phyloP scores from a whole-genome alignment of 2,888 invertebrate species.

The Scelioninae gen. 2 region DNA sequence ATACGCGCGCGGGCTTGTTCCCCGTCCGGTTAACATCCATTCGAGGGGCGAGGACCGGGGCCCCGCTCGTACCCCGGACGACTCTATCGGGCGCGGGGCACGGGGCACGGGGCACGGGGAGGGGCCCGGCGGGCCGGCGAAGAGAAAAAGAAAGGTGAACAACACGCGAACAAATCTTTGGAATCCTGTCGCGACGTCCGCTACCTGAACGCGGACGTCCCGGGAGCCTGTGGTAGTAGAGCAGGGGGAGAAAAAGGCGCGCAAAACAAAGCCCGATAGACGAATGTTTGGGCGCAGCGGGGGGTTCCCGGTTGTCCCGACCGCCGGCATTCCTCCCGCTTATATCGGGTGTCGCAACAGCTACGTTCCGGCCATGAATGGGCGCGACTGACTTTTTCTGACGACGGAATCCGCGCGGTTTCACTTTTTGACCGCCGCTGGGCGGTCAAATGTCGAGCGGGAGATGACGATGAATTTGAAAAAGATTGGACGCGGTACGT shows the following conservation, averaged over 20 bases:
- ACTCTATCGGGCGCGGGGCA: conserved; percentile 38
- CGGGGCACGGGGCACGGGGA: conserved; percentile 18
- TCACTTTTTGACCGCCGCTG: too few relatives aligned
- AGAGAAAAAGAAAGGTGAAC: conserved; percentile 37
- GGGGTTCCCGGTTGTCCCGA: conserved; percentile 60
- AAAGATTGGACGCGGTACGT: too few relatives aligned
- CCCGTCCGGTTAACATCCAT: conserved; percentile 54
- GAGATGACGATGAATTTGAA: too few relatives aligned
- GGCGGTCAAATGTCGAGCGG: too few relatives aligned
- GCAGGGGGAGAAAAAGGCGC: conserved; percentile 36
- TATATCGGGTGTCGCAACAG: too few relatives aligned
- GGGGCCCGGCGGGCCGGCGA: conserved; percentile 11
- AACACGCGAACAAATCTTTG: conserved; percentile 63
- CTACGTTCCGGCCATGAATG: too few relatives aligned
- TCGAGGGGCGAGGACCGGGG: conserved; percentile 32
- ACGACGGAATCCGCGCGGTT: too few relatives aligned
- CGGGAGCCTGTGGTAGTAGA: conserved; percentile 30
- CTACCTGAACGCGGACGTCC: conserved; percentile 57
- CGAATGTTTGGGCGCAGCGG: conserved; percentile 52
- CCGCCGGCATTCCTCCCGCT: conserved; percentile 63
- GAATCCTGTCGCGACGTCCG: conserved; percentile 63
- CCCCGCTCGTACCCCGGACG: conserved; percentile 39
- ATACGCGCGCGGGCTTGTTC: conserved; percentile 49
- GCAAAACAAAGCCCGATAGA: conserved; percentile 50
- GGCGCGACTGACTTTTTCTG: too few relatives aligned